Evolutionary conservation across 2,888 invertebrate genomes (phyloP).

Genomic region (Brachylomia viminalis): DNA sequence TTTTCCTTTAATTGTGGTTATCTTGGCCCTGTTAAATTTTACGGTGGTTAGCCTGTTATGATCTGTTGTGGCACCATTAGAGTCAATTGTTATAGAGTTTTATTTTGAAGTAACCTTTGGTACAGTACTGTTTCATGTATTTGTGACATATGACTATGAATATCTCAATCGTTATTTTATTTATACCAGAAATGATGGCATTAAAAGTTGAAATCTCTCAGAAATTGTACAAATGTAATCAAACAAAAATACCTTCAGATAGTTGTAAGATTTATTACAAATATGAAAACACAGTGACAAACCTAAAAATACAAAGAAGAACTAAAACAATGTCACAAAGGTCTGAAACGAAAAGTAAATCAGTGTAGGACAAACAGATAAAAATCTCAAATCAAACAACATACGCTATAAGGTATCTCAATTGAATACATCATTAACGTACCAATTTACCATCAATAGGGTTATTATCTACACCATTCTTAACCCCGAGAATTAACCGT

Average conservation of each 20-base stretch:
- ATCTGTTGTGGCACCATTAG: constrained; percentile 9
- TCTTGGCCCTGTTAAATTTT: constrained; percentile 29
- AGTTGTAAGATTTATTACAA: too few relatives aligned
- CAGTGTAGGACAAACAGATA: background rate
- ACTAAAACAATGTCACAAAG: background rate
- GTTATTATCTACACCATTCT: constrained; percentile 49
- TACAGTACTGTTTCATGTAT: background rate
- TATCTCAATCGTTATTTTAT: background rate
- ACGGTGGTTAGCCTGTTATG: constrained; percentile 15
- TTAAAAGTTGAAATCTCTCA: background rate
- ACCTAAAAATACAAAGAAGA: background rate
- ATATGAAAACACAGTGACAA: background rate
- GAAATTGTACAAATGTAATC: background rate
- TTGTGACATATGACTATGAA: background rate
- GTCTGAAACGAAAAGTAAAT: background rate
- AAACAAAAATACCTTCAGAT: background rate
- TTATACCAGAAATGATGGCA: background rate
- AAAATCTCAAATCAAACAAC: background rate
- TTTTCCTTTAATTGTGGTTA: constrained; percentile 43
- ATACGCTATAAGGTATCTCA: constrained; percentile 25
- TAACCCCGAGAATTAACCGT: constrained; percentile 63
- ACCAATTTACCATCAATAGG: constrained; percentile 58
- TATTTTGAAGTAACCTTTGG: background rate
- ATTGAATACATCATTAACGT: constrained; percentile 49
- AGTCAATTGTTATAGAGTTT: constrained; percentile 10